Conservation (phyloP, 2,888 invertebrate species). For the Cylloceria caligata region DNA sequence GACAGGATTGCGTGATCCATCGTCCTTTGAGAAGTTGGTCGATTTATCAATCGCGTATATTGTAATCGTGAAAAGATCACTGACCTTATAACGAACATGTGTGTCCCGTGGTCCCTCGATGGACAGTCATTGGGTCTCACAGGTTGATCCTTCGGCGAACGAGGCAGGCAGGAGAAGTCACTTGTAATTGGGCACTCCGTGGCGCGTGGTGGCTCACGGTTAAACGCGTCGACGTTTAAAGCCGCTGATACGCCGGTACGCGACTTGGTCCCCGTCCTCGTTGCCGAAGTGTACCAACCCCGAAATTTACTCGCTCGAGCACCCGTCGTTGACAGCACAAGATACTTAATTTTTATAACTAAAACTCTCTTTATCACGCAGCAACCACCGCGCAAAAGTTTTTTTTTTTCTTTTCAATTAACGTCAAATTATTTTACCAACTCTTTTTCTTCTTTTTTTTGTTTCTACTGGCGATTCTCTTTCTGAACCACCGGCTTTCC, state of each 20-base stretch:
- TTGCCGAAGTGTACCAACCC: conserved; percentile 45
- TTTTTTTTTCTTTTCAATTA: neutral
- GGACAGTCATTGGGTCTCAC: conserved; percentile 84
- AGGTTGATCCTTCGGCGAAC: conserved; percentile 70
- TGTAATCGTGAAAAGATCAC: conserved; percentile 64
- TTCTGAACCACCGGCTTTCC: conserved; percentile 2
- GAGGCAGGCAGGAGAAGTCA: conserved; percentile 63
- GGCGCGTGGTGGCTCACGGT: conserved; percentile 67
- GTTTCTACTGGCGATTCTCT: neutral
- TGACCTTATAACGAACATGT: conserved; percentile 84
- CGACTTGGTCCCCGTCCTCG: conserved; percentile 64
- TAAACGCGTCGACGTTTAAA: conserved; percentile 59
- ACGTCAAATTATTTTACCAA: neutral
- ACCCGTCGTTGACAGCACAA: conserved; percentile 51
- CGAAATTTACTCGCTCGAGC: conserved; percentile 44
- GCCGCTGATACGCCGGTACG: conserved; percentile 63
- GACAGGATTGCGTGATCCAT: neutral
- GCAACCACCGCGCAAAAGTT: conserved; percentile 39
- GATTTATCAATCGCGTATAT: too few species aligned
- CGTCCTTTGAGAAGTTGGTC: neutral
- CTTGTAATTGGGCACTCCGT: conserved; percentile 61
- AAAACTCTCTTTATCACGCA: conserved; percentile 44
- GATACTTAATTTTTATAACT: conserved; percentile 52
- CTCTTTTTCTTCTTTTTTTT: conserved; percentile 19
- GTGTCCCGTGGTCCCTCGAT: conserved; percentile 84